A percentile compares a stretch with the other conserved stretches of the same genome.
These are phyloP conservation scores for Iselma pallidipennis DNA, from an alignment of 2,888 invertebrate species.

Conservation along the genomic window DNA sequence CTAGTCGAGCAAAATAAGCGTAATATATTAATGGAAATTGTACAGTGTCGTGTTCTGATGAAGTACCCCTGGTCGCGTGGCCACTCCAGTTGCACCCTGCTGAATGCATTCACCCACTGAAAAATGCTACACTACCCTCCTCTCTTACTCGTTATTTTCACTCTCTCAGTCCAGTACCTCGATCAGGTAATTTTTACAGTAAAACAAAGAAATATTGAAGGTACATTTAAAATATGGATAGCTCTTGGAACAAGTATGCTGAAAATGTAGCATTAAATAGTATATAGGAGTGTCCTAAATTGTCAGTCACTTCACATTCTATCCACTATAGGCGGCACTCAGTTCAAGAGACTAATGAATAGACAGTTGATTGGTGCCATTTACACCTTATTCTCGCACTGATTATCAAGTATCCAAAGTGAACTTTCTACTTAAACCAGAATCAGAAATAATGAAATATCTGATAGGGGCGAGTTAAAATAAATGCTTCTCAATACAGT, in stretches of 20 bases:
- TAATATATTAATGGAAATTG: constrained; percentile 34
- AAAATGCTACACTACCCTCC: neutral
- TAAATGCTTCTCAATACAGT: too few relatives aligned
- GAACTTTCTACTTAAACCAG: too few relatives aligned
- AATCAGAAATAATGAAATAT: too few relatives aligned
- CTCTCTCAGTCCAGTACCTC: neutral
- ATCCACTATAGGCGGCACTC: constrained; percentile 46
- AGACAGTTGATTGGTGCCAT: constrained; percentile 46
- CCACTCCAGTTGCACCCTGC: constrained; percentile 22
- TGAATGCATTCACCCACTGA: constrained; percentile 12
- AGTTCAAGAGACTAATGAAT: constrained; percentile 50
- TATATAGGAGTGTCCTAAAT: constrained; percentile 29
- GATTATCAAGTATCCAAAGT: constrained; percentile 9
- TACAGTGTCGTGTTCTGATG: constrained; percentile 21
- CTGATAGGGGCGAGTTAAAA: too few relatives aligned
- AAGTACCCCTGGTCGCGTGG: constrained; percentile 29
- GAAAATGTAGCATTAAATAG: too few relatives aligned
- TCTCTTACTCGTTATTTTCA: too few relatives aligned
- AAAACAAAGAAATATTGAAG: neutral
- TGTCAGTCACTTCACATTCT: constrained; percentile 46
- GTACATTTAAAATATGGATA: neutral
- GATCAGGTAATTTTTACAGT: neutral
- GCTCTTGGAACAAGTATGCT: too few relatives aligned
- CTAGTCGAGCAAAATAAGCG: constrained; percentile 32
- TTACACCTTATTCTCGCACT: constrained; percentile 33